Percentiles rank a stretch among this genome's conserved stretches.
These are phyloP conservation scores for Vimba vimba DNA, from an alignment of 2,113 vertebrate species.

Conservation along the genomic window DNA sequence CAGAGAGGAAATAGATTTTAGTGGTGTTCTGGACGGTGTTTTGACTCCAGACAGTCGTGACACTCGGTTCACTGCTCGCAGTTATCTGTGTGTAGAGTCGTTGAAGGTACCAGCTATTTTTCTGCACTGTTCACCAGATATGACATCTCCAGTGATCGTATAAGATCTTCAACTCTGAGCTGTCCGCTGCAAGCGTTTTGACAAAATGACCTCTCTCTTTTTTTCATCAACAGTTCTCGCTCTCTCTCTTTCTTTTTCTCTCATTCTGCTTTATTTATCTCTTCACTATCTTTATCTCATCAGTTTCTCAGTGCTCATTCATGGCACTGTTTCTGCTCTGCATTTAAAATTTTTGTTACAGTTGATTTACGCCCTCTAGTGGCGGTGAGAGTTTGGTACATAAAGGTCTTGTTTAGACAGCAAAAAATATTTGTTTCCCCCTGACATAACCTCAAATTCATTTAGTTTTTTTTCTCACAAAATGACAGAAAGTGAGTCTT, in stretches of 20 bases:
- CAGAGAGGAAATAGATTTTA: neutral
- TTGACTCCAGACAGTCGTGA: neutral
- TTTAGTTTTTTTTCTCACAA: no score
- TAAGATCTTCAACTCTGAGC: neutral
- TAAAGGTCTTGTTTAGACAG: neutral
- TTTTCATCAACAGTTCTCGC: neutral
- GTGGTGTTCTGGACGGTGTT: neutral
- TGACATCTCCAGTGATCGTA: neutral
- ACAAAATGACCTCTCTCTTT: slow-evolving; percentile 41
- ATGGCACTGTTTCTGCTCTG: slow-evolving; percentile 67
- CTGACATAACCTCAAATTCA: no score
- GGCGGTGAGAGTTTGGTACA: neutral
- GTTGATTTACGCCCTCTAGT: slow-evolving; percentile 5
- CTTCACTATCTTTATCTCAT: neutral
- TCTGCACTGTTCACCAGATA: neutral
- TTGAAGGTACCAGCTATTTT: slow-evolving; percentile 4
- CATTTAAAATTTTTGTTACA: neutral
- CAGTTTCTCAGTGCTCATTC: slow-evolving; percentile 71
- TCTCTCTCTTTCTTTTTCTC: neutral
- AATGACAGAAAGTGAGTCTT: no score
- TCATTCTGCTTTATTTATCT: neutral
- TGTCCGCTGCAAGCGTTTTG: slow-evolving; percentile 10
- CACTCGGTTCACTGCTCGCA: neutral
- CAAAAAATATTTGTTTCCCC: neutral
- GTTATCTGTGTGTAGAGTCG: neutral